These are phyloP conservation scores for Pluvianellus socialis DNA, from an alignment of 2,113 vertebrate genomes.

Conservation along the genomic window DNA sequence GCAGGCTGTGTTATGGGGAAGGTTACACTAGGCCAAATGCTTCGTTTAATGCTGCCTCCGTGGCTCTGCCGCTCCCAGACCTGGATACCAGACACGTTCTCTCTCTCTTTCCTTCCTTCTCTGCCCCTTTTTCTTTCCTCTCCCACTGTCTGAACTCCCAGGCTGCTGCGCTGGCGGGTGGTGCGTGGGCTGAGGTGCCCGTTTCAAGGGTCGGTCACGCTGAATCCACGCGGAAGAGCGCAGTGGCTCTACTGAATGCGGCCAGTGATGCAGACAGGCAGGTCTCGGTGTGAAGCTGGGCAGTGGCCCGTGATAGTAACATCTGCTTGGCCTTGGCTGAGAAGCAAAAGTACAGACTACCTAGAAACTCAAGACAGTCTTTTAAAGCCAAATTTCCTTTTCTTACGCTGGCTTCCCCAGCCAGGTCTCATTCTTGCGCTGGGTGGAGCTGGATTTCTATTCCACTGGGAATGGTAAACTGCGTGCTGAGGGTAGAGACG, in stretches of 20 bases:
- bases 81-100: not conserved
- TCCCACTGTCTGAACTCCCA: too few relatives aligned
- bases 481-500: not conserved
- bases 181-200: not conserved
- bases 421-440: not conserved
- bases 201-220: accelerated
- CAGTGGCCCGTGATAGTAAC: not conserved
- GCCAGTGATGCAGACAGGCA: not conserved
- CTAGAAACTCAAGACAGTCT: not conserved
- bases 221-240: not conserved
- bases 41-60: not conserved
- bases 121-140: not conserved
- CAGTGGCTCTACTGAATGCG: accelerated
- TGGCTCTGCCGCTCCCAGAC: not conserved
- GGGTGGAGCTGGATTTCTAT: not conserved
- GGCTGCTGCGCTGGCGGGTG: not conserved
- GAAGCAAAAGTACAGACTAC: not conserved
- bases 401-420: not conserved
- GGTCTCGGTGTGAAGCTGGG: not conserved
- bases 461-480: not conserved
- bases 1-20: accelerated
- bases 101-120: too few relatives aligned
- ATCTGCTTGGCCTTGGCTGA: not conserved
- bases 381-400: not conserved
- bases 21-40: not conserved